phyloP scores from a whole-genome alignment of 2,113 vertebrate genomes.

The Malurus alboscapulatus region DNA sequence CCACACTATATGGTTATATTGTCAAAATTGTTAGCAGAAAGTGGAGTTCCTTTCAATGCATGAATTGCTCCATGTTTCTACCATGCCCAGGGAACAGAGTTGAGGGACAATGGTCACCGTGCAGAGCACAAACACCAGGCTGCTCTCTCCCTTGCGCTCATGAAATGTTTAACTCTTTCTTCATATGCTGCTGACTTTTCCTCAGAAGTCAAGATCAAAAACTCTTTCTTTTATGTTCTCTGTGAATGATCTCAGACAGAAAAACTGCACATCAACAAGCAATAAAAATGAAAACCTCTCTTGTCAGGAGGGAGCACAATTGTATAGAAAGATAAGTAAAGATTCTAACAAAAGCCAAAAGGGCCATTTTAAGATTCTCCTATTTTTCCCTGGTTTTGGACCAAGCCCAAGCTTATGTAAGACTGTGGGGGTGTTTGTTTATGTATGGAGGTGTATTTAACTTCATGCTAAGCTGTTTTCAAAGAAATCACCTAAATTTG shows the following conservation, averaged over 20 bases:
- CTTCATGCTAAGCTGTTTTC: background rate
- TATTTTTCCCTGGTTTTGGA: background rate
- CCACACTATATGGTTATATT: background rate
- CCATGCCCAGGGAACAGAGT: background rate
- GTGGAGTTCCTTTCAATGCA: background rate
- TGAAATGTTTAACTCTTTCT: background rate
- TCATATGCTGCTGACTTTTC: background rate
- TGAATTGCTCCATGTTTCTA: background rate
- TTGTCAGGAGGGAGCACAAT: background rate
- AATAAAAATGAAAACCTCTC: background rate
- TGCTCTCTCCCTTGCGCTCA: background rate
- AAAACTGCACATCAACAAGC: background rate
- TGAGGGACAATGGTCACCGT: background rate
- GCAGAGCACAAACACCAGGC: background rate
- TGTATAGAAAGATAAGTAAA: background rate
- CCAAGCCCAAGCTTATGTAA: conserved; percentile 8
- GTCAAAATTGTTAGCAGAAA: background rate
- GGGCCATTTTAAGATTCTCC: background rate
- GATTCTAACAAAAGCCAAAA: background rate
- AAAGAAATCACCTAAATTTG: conserved; percentile 23
- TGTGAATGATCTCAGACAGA: background rate
- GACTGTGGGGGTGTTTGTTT: conserved; percentile 14
- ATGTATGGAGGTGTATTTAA: conserved; percentile 11
- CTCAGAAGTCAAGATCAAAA: conserved; percentile 33
- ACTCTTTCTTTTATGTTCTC: background rate